Base-by-base conservation (phyloP, 2,888 invertebrate species). In the Drymonia ruficornis region DNA sequence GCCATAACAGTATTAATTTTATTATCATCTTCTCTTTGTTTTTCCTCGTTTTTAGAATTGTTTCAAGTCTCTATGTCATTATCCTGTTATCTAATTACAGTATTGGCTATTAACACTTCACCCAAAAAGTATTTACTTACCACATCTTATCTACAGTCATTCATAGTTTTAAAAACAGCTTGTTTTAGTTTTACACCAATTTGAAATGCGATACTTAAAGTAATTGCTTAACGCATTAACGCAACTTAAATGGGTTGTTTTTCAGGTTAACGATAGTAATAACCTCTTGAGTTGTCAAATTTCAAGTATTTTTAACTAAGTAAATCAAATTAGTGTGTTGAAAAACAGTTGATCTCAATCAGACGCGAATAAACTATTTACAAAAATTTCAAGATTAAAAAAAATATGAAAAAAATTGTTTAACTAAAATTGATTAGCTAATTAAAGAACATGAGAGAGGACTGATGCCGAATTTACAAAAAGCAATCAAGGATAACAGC, bases 211-310 rank as follows among this genome's bases (percentile, higher is more conserved):
- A 53, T 36, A 47, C 60, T 45, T 29, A 49, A 31, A 52, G 50
- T 29, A 49, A 50, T 49, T 42, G 18, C 29, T 46, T 36, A 42
- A 50, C 29, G 13, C 49, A 44, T 45, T 55, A 58, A 56, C 46
- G 19, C 34, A 42, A 59, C 16, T 36, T 55, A 47, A 55, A 23
- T 52, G 13, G 40, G 43, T 31, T 13, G 28, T 59, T 56, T 67
- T 65, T 52, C 49, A 45, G 62, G 59, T 62, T 64, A 68, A 68
- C 38, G 56, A 59, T 54, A 53, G 31, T 36, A 16, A 45, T 28
- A 44, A 28, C 4, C 45, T 42, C n/a, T 43, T 2, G 43, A 43
- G 43, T 8, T 19, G 19, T 43, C 11, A 19, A 19, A 19, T 19
- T 23, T 42, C 9, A 42, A 18, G 16, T 42, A 18, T 16, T 42